A percentile compares a stretch with the other conserved stretches of the same genome.
Conservation (phyloP, 2,888 invertebrate species). For the Drosophila setosimentum region DNA sequence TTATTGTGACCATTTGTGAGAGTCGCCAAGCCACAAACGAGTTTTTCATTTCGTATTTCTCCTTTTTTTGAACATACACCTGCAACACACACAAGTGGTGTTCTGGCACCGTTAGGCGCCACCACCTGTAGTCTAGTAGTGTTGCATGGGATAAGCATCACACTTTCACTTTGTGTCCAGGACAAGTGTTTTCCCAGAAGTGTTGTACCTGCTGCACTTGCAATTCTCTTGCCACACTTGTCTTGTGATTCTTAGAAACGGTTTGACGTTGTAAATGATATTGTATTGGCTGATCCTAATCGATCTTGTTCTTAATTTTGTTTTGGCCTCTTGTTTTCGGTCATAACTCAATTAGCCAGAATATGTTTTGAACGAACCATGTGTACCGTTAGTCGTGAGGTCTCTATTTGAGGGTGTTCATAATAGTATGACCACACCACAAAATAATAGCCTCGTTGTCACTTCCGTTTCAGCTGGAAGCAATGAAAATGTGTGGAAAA, state of each 20-base stretch:
- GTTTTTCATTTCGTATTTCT: slow-evolving; percentile 21
- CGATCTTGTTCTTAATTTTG: slow-evolving; percentile 59
- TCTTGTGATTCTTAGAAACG: slow-evolving; percentile 47
- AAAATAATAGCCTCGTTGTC: slow-evolving; percentile 10
- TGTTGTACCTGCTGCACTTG: slow-evolving; percentile 59
- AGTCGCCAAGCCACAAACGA: slow-evolving; percentile 4
- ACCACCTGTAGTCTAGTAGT: slow-evolving; percentile 18
- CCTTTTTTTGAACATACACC: slow-evolving; percentile 1
- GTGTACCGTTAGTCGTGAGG: slow-evolving; percentile 31
- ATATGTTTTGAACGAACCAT: slow-evolving; percentile 42
- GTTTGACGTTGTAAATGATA: slow-evolving; percentile 56
- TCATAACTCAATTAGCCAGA: slow-evolving; percentile 75
- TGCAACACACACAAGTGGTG: background rate
- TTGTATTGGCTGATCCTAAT: slow-evolving; percentile 61
- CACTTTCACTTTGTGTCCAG: slow-evolving; percentile 50
- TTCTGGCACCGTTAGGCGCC: slow-evolving; percentile 57
- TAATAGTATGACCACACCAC: slow-evolving; percentile 45
- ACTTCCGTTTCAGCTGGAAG: slow-evolving; percentile 71
- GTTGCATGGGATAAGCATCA: slow-evolving; percentile 44
- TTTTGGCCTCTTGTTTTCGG: slow-evolving; percentile 56
- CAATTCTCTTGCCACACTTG: slow-evolving; percentile 54
- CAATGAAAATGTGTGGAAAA: slow-evolving; percentile 56
- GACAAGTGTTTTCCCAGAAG: slow-evolving; percentile 39
- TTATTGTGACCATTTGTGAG: slow-evolving; percentile 44
- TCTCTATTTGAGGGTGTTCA: slow-evolving; percentile 60